Conservation (phyloP, 1,140 invertebrate species). For the Drosophila insularis region DNA sequence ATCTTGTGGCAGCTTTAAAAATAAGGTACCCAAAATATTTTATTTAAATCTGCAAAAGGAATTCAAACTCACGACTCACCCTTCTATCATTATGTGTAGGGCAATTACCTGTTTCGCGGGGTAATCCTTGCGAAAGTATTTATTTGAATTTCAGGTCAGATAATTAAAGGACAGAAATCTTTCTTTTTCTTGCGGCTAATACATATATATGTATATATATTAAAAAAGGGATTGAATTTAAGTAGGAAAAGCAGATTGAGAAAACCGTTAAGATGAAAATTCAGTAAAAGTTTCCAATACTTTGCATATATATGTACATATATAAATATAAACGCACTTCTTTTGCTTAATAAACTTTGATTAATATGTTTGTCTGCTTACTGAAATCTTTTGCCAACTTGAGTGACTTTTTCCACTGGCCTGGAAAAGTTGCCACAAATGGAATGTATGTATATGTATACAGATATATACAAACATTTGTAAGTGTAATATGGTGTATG, state of each 20-base stretch:
- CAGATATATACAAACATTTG: neutral
- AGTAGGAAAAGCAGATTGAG: neutral
- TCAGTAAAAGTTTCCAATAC: neutral
- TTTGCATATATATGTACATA: neutral
- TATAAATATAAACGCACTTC: neutral
- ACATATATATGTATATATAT: neutral
- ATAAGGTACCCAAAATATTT: neutral
- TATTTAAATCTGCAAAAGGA: neutral
- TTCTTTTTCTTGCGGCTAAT: neutral
- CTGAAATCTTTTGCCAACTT: slow-evolving; percentile 15
- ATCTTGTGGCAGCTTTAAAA: neutral
- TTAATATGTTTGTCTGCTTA: slow-evolving; percentile 9
- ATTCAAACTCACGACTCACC: too few relatives aligned
- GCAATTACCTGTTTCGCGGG: neutral
- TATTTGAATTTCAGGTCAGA: neutral
- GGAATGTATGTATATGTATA: neutral
- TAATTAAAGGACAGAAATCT: neutral
- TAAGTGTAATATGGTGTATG: slow-evolving; percentile 18
- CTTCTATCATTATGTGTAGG: neutral
- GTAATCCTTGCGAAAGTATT: neutral
- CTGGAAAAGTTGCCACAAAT: slow-evolving; percentile 6
- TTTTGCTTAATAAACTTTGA: slow-evolving; percentile 2
- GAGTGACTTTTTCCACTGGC: slow-evolving; percentile 11
- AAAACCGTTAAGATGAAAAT: neutral
- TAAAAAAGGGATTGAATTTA: neutral